These are phyloP conservation scores for Gephyroberyx darwinii DNA, from an alignment of 2,797 vertebrate species.

Conservation along the genomic window DNA sequence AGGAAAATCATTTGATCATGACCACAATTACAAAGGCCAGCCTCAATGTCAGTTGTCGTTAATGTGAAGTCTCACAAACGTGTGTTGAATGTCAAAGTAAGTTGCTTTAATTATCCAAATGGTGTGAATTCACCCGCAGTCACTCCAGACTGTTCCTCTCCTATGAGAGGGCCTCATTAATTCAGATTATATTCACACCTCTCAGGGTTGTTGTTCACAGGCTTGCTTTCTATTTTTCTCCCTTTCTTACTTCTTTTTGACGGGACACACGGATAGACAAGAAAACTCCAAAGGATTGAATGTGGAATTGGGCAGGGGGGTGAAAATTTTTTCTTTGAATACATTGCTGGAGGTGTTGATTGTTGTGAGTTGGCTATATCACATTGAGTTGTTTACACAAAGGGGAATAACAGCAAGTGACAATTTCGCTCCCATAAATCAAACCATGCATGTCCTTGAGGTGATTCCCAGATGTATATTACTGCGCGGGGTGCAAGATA, in stretches of 20 bases:
- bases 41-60: constrained; percentile 56
- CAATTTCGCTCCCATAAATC: not conserved
- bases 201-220: constrained; percentile 71
- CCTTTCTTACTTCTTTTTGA: constrained; percentile 20
- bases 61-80: constrained; percentile 48
- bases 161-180: constrained; percentile 77
- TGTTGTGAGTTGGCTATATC: constrained; percentile 38
- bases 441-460: not conserved
- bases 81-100: constrained; percentile 73
- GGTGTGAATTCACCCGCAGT: constrained; percentile 61
- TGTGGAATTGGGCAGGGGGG: constrained; percentile 19
- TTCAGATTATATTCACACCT: constrained; percentile 81
- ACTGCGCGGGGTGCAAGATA: not conserved
- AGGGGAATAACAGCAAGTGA: not conserved
- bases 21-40: constrained; percentile 51
- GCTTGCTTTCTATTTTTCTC: constrained; percentile 35
- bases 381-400: not conserved
- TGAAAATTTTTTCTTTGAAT: constrained; percentile 19
- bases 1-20: constrained; percentile 53
- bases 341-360: constrained; percentile 41
- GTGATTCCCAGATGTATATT: constrained; percentile 1
- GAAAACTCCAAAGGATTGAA: constrained; percentile 30
- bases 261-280: constrained; percentile 55
- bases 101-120: constrained; percentile 74
- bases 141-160: constrained; percentile 59